Percentiles rank a stretch among this genome's conserved stretches.
Conservation (phyloP, 2,113 vertebrate species). For the Prochilodus magdalenae region DNA sequence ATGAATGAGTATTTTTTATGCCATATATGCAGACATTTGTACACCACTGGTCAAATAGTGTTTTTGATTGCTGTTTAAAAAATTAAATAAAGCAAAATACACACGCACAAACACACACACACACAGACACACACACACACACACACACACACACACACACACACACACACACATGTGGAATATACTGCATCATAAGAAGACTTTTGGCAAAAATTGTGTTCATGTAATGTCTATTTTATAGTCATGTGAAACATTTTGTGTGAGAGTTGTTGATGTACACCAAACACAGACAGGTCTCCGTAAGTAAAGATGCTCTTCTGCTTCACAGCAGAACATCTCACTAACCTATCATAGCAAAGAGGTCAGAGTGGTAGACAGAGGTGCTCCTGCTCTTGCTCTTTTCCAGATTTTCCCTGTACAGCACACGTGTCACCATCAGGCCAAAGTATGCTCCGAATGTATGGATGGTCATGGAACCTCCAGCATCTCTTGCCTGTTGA, state of each 20-base stretch:
- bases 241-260: neutral
- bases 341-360: conserved; percentile 90
- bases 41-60: too few species aligned
- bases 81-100: too few species aligned
- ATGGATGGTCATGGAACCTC: conserved; percentile 93
- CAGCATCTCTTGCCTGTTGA: conserved; percentile 84
- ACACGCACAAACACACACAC: too few species aligned
- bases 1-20: too few species aligned
- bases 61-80: too few species aligned
- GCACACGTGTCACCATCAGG: conserved; percentile 81
- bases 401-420: conserved; percentile 77
- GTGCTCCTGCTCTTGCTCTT: conserved; percentile 78
- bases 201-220: too few species aligned
- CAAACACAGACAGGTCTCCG: neutral
- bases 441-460: conserved; percentile 93
- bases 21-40: too few species aligned
- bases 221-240: too few species aligned
- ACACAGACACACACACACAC: too few species aligned
- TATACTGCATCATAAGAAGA: too few species aligned
- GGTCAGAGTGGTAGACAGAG: conserved; percentile 79
- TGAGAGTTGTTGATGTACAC: neutral
- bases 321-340: neutral
- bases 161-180: too few species aligned
- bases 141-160: too few species aligned
- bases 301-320: neutral